phyloP scores from a whole-genome alignment of 2,888 invertebrate genomes.

The Geotrupes spiniger region DNA sequence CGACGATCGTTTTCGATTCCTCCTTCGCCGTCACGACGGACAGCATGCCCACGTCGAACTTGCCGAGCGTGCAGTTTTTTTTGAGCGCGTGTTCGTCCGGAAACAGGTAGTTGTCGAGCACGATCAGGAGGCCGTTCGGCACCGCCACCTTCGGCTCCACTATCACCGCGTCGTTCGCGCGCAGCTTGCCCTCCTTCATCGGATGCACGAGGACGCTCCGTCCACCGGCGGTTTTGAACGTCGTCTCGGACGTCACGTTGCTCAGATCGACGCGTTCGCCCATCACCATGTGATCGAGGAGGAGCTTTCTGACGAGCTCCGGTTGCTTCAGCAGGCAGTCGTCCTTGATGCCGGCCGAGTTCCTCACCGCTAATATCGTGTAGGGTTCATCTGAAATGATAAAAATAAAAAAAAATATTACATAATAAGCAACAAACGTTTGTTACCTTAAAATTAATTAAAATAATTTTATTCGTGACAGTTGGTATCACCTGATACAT shows the following conservation, averaged over 20 bases:
- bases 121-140: conserved; percentile 50
- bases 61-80: conserved; percentile 25
- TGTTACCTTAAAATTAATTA: too few relatives aligned
- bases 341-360: conserved; percentile 45
- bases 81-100: conserved; percentile 40
- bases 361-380: conserved; percentile 59
- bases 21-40: conserved; percentile 36
- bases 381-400: conserved; percentile 57
- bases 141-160: conserved; percentile 45
- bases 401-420: too few relatives aligned
- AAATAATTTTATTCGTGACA: too few relatives aligned
- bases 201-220: conserved; percentile 44
- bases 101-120: conserved; percentile 51
- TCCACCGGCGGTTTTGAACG: conserved; percentile 53
- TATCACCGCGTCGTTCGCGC: conserved; percentile 50
- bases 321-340: conserved; percentile 50
- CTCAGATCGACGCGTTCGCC: conserved; percentile 55
- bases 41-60: conserved; percentile 29
- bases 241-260: conserved; percentile 51
- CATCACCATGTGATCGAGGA: conserved; percentile 60
- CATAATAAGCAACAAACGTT: too few relatives aligned
- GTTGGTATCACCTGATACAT: too few relatives aligned
- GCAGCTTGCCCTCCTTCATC: conserved; percentile 39
- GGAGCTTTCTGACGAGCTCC: conserved; percentile 56
- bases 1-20: conserved; percentile 29